Conservation (phyloP, 2,113 vertebrate genomes). For the Elaphurus davidianus region DNA sequence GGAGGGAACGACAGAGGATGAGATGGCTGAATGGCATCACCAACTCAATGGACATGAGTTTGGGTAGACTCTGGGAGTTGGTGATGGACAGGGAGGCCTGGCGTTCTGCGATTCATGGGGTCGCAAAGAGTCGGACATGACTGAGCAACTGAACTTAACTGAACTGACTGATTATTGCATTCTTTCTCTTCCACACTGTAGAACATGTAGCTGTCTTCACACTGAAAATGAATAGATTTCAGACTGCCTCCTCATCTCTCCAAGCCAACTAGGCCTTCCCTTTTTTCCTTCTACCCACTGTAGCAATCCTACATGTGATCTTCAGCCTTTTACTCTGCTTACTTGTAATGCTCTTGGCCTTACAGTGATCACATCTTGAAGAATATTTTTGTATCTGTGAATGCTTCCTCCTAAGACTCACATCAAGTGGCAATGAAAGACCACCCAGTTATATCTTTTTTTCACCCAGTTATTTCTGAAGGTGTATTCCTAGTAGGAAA, state of each 20-base stretch:
- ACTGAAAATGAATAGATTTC: neutral
- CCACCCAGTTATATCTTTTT: constrained; percentile 20
- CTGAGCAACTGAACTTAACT: too few species aligned
- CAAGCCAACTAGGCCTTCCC: neutral
- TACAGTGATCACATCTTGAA: constrained; percentile 34
- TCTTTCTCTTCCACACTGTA: neutral
- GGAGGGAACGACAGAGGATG: too few species aligned
- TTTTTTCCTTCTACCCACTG: neutral
- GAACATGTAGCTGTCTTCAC: neutral
- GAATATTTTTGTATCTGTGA: constrained; percentile 54
- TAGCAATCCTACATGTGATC: neutral
- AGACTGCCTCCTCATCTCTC: neutral
- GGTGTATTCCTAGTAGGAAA: constrained; percentile 1
- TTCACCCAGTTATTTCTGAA: constrained; percentile 38
- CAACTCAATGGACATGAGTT: too few species aligned
- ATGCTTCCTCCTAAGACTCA: constrained; percentile 3
- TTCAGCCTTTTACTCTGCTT: constrained; percentile 32
- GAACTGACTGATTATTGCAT: neutral
- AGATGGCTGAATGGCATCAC: too few species aligned
- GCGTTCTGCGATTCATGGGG: too few species aligned
- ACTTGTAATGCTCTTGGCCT: neutral
- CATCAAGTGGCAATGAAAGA: constrained; percentile 37
- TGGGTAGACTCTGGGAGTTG: too few species aligned
- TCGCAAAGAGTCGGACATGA: too few species aligned
- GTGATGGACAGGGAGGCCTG: too few species aligned